These are phyloP conservation scores for Saccostrea cuccullata DNA, from an alignment of 1,140 invertebrate genomes.

Conservation along the genomic window DNA sequence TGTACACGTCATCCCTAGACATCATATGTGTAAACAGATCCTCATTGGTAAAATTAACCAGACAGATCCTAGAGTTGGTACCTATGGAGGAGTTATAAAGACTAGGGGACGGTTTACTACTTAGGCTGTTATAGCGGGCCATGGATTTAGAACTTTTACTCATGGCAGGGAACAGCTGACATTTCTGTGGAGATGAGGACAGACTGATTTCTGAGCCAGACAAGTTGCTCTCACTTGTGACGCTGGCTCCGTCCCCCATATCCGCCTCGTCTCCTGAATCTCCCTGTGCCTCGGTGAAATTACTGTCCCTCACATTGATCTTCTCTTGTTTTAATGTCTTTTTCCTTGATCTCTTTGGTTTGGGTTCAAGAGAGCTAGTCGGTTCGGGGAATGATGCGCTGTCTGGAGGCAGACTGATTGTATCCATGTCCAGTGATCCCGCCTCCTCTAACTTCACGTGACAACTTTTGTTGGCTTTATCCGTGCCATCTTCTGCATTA, in stretches of 20 bases:
- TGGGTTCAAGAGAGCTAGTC: background rate
- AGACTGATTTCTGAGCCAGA: constrained; percentile 56
- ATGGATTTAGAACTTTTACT: constrained; percentile 36
- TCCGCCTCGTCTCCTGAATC: constrained; percentile 43
- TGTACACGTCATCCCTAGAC: constrained; percentile 67
- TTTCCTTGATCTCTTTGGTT: constrained; percentile 15
- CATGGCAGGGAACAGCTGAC: constrained; percentile 45
- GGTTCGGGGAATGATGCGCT: background rate
- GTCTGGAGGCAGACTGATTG: background rate
- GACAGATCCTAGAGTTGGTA: constrained; percentile 57
- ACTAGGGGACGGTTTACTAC: constrained; percentile 7
- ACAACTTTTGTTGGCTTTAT: background rate
- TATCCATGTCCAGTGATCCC: background rate
- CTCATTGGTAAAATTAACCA: constrained; percentile 65
- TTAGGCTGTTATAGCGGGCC: constrained; percentile 21
- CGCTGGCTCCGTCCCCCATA: constrained; percentile 44
- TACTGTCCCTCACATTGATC: constrained; percentile 20
- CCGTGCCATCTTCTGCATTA: background rate
- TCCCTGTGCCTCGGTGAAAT: constrained; percentile 31
- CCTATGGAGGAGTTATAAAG: constrained; percentile 16
- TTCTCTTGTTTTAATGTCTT: background rate
- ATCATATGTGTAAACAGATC: constrained; percentile 67
- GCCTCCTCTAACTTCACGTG: background rate
- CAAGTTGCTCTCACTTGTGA: constrained; percentile 56
- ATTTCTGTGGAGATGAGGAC: constrained; percentile 48